These are phyloP conservation scores for Muricea muricata DNA, from an alignment of 92 coral and sea anemone species.

Conservation along the genomic window DNA sequence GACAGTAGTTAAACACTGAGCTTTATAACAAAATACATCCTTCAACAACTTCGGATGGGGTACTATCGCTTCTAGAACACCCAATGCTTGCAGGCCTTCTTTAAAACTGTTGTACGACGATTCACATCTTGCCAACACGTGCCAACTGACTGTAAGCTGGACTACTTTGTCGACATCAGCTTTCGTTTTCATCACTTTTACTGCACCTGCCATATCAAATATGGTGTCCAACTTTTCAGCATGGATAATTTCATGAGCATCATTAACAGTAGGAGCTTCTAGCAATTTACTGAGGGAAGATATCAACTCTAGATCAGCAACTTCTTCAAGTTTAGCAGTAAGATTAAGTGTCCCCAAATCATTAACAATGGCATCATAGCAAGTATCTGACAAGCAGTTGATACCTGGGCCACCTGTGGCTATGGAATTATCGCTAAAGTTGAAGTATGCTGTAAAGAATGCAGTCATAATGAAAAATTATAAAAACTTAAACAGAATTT, in stretches of 20 bases:
- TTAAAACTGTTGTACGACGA: conserved; percentile 4
- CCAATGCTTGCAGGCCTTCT: background rate
- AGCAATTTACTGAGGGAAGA: conserved; percentile 16
- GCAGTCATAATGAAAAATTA: too few relatives aligned
- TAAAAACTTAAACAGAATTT: background rate
- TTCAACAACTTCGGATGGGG: too few relatives aligned
- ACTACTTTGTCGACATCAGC: background rate
- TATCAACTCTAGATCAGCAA: background rate
- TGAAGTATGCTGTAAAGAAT: background rate
- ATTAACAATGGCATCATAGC: background rate
- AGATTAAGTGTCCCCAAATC: background rate
- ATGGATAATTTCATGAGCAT: conserved; percentile 44
- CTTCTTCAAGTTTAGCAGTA: background rate
- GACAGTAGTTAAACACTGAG: too few relatives aligned
- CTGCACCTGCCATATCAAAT: conserved; percentile 61
- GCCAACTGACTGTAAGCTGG: background rate
- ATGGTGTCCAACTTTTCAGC: conserved; percentile 54
- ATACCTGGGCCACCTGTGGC: background rate
- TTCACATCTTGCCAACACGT: background rate
- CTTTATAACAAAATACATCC: too few relatives aligned
- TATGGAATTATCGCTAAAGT: background rate
- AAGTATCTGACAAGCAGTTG: background rate
- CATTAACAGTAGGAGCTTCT: conserved; percentile 27
- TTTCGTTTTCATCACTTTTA: conserved; percentile 1
- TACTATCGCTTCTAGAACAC: conserved; percentile 15